Conservation (phyloP, 1,140 invertebrate species). For the Hormaphis cornu region DNA sequence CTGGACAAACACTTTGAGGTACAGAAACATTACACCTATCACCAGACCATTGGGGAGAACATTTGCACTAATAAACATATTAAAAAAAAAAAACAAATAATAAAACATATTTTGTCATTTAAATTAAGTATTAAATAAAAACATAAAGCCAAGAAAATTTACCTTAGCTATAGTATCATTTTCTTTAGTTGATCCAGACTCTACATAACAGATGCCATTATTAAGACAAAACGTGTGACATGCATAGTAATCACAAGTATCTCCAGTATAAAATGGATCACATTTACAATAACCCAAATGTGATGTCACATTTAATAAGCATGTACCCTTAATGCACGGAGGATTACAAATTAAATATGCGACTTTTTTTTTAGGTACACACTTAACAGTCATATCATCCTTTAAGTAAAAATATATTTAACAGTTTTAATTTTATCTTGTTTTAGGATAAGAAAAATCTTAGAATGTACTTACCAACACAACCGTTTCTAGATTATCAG, state of each 20-base stretch:
- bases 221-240: slow-evolving; percentile 15
- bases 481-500: slow-evolving; percentile 28
- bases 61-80: slow-evolving; percentile 50
- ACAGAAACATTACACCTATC: slow-evolving; percentile 53
- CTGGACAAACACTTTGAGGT: slow-evolving; percentile 36
- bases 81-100: background rate
- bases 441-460: background rate
- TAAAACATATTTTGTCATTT: background rate
- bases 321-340: background rate
- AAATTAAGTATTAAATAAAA: background rate
- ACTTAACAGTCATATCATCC: slow-evolving; percentile 1
- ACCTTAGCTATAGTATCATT: slow-evolving; percentile 2
- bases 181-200: background rate
- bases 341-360: slow-evolving; percentile 12
- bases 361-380: background rate
- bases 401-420: background rate
- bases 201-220: slow-evolving; percentile 24
- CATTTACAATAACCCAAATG: background rate
- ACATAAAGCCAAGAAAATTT: background rate
- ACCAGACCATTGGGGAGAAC: slow-evolving; percentile 55
- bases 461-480: background rate
- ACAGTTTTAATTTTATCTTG: too few species aligned
- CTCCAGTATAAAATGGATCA: slow-evolving; percentile 13
- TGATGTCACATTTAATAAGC: background rate
- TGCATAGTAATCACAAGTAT: background rate